Evolutionary conservation across 2,888 invertebrate genomes (phyloP).

Genomic region (Agrenia bidenticulata): DNA sequence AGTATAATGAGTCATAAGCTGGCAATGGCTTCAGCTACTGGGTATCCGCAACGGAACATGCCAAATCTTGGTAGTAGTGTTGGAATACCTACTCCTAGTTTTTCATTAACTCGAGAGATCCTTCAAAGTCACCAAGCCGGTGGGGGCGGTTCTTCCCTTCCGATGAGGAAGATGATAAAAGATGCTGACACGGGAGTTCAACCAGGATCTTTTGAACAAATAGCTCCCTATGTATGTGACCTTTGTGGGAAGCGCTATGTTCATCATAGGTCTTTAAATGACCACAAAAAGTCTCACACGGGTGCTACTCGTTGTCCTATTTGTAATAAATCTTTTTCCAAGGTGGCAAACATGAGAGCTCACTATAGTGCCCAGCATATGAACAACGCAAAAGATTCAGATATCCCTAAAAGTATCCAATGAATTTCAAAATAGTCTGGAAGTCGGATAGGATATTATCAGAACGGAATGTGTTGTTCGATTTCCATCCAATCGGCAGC

Average conservation of each 20-base stretch:
- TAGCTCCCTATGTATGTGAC: conserved; percentile 38
- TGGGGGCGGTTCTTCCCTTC: neutral
- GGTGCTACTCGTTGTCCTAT: conserved; percentile 44
- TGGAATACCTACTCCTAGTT: conserved; percentile 31
- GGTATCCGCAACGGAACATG: neutral
- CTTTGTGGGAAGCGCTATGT: conserved; percentile 40
- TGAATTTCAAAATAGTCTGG: too few species aligned
- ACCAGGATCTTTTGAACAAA: neutral
- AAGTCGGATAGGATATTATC: too few species aligned
- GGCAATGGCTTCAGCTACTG: neutral
- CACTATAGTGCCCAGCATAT: conserved; percentile 40
- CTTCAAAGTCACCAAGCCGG: conserved; percentile 26
- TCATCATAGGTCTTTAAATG: conserved; percentile 39
- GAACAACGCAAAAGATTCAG: conserved; percentile 3
- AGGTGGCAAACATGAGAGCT: conserved; percentile 44
- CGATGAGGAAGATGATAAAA: neutral
- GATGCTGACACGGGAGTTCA: neutral
- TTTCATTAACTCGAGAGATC: conserved; percentile 32
- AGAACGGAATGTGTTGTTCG: too few species aligned
- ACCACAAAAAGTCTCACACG: conserved; percentile 44
- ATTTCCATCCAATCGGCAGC: too few species aligned
- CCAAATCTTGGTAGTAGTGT: neutral
- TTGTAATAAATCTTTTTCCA: conserved; percentile 42
- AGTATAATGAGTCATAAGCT: conserved; percentile 2
- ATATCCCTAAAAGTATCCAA: too few species aligned